Evolutionary conservation across 2,113 vertebrate species (phyloP), one percentile per base, ranked within the genome.

Genomic region (Phrynocephalus versicolor): DNA sequence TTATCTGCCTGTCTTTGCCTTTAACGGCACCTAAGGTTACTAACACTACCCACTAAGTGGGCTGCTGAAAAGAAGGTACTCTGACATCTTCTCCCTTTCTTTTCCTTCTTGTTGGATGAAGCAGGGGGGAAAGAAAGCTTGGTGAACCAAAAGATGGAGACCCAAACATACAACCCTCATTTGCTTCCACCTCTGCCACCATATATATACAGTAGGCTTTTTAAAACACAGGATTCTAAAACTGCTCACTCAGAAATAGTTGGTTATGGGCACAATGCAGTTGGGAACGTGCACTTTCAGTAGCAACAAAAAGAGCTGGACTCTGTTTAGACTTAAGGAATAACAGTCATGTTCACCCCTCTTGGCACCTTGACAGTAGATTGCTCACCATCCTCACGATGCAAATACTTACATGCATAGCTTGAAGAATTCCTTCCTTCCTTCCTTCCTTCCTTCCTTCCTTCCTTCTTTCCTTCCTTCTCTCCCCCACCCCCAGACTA

Each of bases 211-310:
- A 21, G 73, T 79, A 77, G n/a, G 72, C 10, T 51, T 76, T 78
- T 33, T 74, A 57, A 27, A 39, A 64, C 30, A 45, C 25, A 80
- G 23, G 14, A 41, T 65, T 80, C 16, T 60, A 27, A 65, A 81
- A 55, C 4, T 85, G 64, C 87, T 74, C 82, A 51, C 55, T 41
- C 75, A 87, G 87, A 81, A 89, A 88, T 64, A 79, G 83, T 84
- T 90, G 87, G 85, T 82, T 67, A 73, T 67, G 86, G 74, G 75
- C 86, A 2, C 35, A 89, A 70, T 81, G n/a, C n/a, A n/a, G n/a
- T n/a, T n/a, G n/a, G n/a, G n/a, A n/a, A n/a, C n/a, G n/a, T n/a
- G n/a, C n/a, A n/a, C n/a, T n/a, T n/a, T n/a, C n/a, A n/a, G n/a
- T n/a, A n/a, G n/a, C n/a, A n/a, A n/a, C n/a, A n/a, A n/a, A n/a